Conservation (phyloP, 2,113 vertebrate species). For the Jacana jacana region DNA sequence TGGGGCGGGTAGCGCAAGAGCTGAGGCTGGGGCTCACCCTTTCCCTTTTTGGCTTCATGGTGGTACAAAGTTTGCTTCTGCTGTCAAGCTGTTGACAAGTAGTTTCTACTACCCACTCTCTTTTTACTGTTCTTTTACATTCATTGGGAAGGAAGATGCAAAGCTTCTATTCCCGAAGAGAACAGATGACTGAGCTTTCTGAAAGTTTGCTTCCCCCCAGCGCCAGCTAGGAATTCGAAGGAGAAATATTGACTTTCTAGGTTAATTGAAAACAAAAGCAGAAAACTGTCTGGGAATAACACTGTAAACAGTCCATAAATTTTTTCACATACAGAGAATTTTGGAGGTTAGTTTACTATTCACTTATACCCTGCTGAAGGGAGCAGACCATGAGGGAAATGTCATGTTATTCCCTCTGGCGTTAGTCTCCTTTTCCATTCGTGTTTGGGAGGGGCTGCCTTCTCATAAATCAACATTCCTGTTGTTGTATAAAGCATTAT, state of each 20-base stretch:
- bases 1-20: neutral
- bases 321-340: neutral
- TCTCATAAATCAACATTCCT: neutral
- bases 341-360: neutral
- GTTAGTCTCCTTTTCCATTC: conserved; percentile 19
- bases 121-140: neutral
- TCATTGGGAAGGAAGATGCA: neutral
- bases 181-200: neutral
- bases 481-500: neutral
- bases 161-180: neutral
- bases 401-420: neutral
- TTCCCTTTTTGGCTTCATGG: neutral
- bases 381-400: neutral
- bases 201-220: neutral
- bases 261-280: neutral
- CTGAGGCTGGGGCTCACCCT: neutral
- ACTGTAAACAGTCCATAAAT: neutral
- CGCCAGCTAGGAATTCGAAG: neutral
- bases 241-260: neutral
- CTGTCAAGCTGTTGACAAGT: neutral
- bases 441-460: neutral
- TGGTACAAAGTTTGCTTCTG: neutral
- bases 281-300: neutral
- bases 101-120: neutral
- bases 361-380: neutral